A percentile compares a stretch with the other conserved stretches of the same genome.
These are phyloP conservation scores for Drosophila ogumai DNA, from an alignment of 1,140 invertebrate species.

Conservation along the genomic window DNA sequence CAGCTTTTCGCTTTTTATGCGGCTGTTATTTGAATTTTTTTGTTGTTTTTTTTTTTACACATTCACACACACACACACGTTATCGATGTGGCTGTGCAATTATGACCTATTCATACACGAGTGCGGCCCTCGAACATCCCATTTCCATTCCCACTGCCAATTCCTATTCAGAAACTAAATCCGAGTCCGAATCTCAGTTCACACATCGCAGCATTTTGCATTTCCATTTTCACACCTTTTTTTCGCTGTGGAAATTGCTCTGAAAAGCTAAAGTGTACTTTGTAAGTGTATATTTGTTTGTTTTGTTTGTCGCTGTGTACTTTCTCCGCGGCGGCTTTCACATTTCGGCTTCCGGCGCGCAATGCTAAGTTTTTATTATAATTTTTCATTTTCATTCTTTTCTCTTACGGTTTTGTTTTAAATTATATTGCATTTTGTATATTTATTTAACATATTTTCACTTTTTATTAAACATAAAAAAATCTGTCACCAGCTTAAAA, in stretches of 20 bases:
- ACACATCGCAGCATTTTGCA: conserved; percentile 30
- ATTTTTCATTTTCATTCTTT: conserved; percentile 2
- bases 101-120: conserved; percentile 37
- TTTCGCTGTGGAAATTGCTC: conserved; percentile 21
- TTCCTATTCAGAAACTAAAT: not conserved
- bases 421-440: not conserved
- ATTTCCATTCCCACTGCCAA: conserved; percentile 2
- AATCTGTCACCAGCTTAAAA: not conserved
- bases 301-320: conserved; percentile 23
- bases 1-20: conserved; percentile 26
- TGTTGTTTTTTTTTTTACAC: conserved; percentile 3
- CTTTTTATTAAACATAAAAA: not conserved
- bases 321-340: conserved; percentile 39
- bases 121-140: conserved; percentile 23
- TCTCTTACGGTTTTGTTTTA: not conserved
- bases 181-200: conserved; percentile 17
- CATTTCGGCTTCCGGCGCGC: conserved; percentile 16
- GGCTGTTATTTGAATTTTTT: conserved; percentile 28
- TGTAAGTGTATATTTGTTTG: conserved; percentile 20
- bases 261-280: conserved; percentile 21
- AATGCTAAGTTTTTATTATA: conserved; percentile 2
- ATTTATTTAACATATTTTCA: not conserved
- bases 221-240: conserved; percentile 28
- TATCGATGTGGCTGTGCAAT: conserved; percentile 23
- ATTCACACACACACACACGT: not conserved